phyloP scores from a whole-genome alignment of 2,888 invertebrate species.

The Abscondita cerata region DNA sequence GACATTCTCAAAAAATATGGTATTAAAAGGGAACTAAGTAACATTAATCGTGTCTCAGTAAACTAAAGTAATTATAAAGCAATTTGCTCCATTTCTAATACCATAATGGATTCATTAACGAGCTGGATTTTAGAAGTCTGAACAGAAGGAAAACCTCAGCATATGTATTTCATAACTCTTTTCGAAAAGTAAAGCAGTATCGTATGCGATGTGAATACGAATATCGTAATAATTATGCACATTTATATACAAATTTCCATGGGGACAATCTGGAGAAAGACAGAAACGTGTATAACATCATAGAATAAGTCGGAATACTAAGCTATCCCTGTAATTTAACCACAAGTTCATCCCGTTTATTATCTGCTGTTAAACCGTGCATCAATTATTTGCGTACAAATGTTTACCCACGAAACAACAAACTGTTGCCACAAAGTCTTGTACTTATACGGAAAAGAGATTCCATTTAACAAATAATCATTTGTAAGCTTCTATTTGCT shows the following conservation, averaged over 20 bases:
- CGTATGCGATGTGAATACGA: slow-evolving; percentile 21
- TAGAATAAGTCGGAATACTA: slow-evolving; percentile 24
- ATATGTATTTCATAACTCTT: slow-evolving; percentile 20
- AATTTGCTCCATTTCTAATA: too few species aligned
- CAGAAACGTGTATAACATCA: slow-evolving; percentile 29
- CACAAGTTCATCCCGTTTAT: slow-evolving; percentile 35
- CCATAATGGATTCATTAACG: too few species aligned
- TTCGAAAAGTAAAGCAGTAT: slow-evolving; percentile 10
- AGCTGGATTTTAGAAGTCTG: too few species aligned
- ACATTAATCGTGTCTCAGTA: too few species aligned
- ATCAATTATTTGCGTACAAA: slow-evolving; percentile 35
- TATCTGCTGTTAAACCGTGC: slow-evolving; percentile 35
- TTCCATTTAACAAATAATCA: slow-evolving; percentile 30
- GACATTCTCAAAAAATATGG: too few species aligned
- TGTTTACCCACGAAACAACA: slow-evolving; percentile 35
- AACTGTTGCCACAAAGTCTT: slow-evolving; percentile 33
- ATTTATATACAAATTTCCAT: slow-evolving; percentile 31
- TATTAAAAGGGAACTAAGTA: too few species aligned
- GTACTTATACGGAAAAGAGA: slow-evolving; percentile 23
- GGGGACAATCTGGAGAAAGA: slow-evolving; percentile 29
- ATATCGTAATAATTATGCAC: slow-evolving; percentile 26
- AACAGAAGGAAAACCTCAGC: neutral
- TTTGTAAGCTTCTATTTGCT: slow-evolving; percentile 20
- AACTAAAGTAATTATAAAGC: too few species aligned
- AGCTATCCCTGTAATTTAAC: slow-evolving; percentile 33